Evolutionary conservation across 30 jellyfish, hydroid and myxozoan genomes (phyloP), one percentile per base, ranked within the genome.

Genomic region (Nemopilema nomurai): DNA sequence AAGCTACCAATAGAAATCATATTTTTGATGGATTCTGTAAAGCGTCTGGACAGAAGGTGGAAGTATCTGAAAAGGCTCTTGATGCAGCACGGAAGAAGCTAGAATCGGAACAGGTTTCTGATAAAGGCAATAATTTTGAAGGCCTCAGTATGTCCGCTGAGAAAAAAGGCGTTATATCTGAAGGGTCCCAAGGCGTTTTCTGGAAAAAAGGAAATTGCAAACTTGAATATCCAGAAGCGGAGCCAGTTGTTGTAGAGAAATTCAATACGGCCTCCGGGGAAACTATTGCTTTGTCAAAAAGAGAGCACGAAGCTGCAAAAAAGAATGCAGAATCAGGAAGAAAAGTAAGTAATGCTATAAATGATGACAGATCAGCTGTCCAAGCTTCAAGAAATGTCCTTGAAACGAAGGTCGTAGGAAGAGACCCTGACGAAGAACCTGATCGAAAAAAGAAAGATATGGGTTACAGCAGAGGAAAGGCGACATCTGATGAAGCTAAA

Each of bases 201-300:
- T 6, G 57, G 57, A 41, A 41, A 41, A 13, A 41, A 41, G 57
- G 57, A 13, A 41, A 41, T 41, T 3, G 13, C 13, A 41, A 41
- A 41, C 6, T 41, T 3, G 57, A 41, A n/a, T n/a, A n/a, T n/a
- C n/a, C n/a, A n/a, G n/a, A n/a, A n/a, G n/a, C n/a, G n/a, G n/a
- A n/a, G n/a, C n/a, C n/a, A n/a, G n/a, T n/a, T n/a, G n/a, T n/a
- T n/a, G n/a, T n/a, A n/a, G n/a, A n/a, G n/a, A n/a, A n/a, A n/a
- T n/a, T n/a, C n/a, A n/a, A n/a, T n/a, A 90, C 94, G 31, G 95
- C 82, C 49, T 31, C 57, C 26, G 97, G 97, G 67, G 66, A 79
- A 81, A 74, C 51, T n/a, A 87, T 83, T 8, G 70, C 41, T 20
- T 62, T 90, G 49, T 82, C 97, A 1, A n/a, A n/a, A n/a, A n/a